Conservation (phyloP, 2,888 invertebrate species). For the Erebia ligea region DNA sequence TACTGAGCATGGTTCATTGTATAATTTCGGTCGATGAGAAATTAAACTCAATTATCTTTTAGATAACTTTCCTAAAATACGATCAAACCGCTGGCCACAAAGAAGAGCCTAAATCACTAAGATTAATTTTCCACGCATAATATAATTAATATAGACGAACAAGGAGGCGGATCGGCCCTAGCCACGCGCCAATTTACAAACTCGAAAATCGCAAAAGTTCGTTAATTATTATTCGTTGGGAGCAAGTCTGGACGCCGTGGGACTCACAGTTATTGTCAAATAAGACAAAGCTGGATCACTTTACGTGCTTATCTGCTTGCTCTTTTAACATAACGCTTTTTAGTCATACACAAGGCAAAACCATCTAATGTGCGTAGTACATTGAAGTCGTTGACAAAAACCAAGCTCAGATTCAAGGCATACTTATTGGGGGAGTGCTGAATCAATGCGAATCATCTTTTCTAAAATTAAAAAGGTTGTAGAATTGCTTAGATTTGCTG, state of each 20-base stretch:
- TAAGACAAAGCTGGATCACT: constrained; percentile 71
- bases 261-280: constrained; percentile 81
- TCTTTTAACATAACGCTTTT: not conserved
- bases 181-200: constrained; percentile 67
- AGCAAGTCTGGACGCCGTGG: constrained; percentile 64
- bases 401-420: too few species aligned
- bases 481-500: too few species aligned
- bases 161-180: constrained; percentile 69
- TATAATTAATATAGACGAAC: constrained; percentile 80
- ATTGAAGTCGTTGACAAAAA: too few species aligned
- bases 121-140: constrained; percentile 79
- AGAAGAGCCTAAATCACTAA: constrained; percentile 73
- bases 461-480: too few species aligned
- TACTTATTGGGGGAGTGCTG: too few species aligned
- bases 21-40: too few species aligned
- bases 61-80: constrained; percentile 19
- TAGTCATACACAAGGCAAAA: not conserved
- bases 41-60: constrained; percentile 22
- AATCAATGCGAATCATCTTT: too few species aligned
- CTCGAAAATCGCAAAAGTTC: constrained; percentile 83
- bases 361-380: not conserved
- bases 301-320: constrained; percentile 62
- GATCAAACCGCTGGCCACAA: constrained; percentile 50
- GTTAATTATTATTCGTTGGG: constrained; percentile 81
- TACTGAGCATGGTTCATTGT: too few species aligned